phyloP scores from a whole-genome alignment of 2,113 vertebrate species.

The Chelonoidis abingdonii region DNA sequence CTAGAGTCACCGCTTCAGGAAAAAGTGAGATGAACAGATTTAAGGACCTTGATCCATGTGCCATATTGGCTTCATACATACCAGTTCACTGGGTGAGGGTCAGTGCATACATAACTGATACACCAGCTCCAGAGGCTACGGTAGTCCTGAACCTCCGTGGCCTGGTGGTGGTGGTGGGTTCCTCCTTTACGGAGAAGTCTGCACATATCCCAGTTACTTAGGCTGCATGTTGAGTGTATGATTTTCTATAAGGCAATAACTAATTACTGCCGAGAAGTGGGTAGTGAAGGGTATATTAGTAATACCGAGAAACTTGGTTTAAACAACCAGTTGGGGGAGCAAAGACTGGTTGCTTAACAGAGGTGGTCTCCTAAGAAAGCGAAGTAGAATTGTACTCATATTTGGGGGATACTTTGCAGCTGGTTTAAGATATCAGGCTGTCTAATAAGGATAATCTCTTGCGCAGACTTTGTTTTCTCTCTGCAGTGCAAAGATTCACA shows the following conservation, averaged over 20 bases:
- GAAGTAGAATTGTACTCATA: background rate
- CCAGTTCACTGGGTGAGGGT: background rate
- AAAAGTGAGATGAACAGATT: background rate
- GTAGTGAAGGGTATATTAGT: background rate
- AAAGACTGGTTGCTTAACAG: background rate
- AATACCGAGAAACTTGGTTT: background rate
- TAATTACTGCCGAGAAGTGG: background rate
- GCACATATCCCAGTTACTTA: accelerated
- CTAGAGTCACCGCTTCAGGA: background rate
- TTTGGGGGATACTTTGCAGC: background rate
- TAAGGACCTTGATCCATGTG: background rate
- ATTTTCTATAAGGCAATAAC: background rate
- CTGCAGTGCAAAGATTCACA: background rate
- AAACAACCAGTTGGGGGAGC: background rate
- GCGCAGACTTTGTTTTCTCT: background rate
- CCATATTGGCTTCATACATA: background rate
- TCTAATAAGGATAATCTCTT: background rate
- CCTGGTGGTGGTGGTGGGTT: background rate
- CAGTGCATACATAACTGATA: background rate
- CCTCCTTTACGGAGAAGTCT: background rate
- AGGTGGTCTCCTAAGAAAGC: background rate
- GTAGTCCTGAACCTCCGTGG: background rate
- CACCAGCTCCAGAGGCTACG: background rate
- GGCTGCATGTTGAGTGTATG: background rate
- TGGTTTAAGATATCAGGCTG: background rate